Evolutionary conservation across 2,797 vertebrate species (phyloP).

Genomic region (Tragopan temminckii): DNA sequence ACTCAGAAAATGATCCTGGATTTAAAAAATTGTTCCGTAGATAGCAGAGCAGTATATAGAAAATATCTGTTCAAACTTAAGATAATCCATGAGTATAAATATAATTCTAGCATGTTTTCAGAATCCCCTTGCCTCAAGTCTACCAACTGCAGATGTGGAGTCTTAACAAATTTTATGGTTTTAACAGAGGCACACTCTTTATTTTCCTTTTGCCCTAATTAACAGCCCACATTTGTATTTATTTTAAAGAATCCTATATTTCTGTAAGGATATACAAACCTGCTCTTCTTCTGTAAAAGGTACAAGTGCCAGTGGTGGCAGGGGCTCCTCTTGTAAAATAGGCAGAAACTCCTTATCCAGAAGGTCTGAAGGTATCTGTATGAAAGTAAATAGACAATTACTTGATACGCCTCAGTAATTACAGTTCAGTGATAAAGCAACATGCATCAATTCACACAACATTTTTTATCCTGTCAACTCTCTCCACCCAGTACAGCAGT

Average conservation of each 20-base stretch:
- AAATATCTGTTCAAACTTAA: neutral
- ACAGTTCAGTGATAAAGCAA: neutral
- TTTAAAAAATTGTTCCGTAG: neutral
- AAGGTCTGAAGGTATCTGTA: constrained; percentile 95
- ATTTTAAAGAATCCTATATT: neutral
- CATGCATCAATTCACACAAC: neutral
- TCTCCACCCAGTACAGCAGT: neutral
- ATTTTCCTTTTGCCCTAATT: neutral
- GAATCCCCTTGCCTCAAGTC: neutral
- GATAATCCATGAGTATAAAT: neutral
- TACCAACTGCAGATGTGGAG: neutral
- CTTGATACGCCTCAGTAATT: neutral
- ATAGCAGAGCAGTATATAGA: neutral
- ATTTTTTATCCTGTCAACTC: neutral
- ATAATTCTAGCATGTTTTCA: neutral
- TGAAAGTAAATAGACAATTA: neutral
- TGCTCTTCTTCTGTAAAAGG: constrained; percentile 99
- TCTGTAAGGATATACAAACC: constrained; percentile 81
- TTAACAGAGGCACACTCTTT: neutral
- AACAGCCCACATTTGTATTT: too few species aligned
- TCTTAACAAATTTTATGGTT: neutral
- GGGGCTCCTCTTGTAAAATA: constrained; percentile 97
- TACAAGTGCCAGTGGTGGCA: constrained; percentile 95
- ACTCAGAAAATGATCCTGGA: neutral
- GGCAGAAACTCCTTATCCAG: constrained; percentile 98